Evolutionary conservation across 1,140 invertebrate species (phyloP).

Genomic region (Hypsibius dujardini): DNA sequence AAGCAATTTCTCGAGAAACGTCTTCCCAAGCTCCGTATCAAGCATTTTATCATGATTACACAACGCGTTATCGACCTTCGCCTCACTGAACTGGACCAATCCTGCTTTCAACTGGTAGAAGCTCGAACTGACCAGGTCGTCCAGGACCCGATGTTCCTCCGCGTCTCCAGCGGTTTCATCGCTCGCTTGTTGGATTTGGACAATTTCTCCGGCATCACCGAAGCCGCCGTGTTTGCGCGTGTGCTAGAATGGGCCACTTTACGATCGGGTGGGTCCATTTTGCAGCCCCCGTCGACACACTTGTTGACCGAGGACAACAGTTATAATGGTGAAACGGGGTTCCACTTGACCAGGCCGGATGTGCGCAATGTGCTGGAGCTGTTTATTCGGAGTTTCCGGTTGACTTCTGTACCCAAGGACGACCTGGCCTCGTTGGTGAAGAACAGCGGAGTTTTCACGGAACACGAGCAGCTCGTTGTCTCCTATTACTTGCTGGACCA

Average conservation of each 20-base stretch:
- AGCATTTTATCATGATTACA: conserved; percentile 14
- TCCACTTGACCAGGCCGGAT: not conserved
- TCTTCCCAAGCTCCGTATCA: not conserved
- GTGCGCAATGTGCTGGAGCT: not conserved
- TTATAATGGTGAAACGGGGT: not conserved
- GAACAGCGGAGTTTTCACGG: conserved; percentile 16
- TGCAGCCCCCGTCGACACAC: not conserved
- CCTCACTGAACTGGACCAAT: not conserved
- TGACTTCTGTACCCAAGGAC: conserved; percentile 7
- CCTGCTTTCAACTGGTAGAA: not conserved
- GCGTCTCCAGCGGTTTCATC: not conserved
- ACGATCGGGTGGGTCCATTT: not conserved
- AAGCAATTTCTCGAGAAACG: not conserved
- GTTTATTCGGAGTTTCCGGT: conserved; percentile 5
- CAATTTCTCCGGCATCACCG: not conserved
- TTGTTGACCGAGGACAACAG: not conserved
- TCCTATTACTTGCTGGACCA: conserved; percentile 6
- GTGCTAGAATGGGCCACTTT: conserved; percentile 9
- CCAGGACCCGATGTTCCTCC: not conserved
- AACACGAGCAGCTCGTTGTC: conserved; percentile 11
- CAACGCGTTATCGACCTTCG: conserved; percentile 1
- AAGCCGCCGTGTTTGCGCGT: not conserved
- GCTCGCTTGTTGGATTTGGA: not conserved
- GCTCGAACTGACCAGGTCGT: not conserved
- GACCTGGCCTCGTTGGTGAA: conserved; percentile 7